Percentiles rank a stretch among this genome's conserved stretches.
Evolutionary conservation across 2,113 vertebrate genomes (phyloP).

Genomic region (Toxotes jaculatrix): DNA sequence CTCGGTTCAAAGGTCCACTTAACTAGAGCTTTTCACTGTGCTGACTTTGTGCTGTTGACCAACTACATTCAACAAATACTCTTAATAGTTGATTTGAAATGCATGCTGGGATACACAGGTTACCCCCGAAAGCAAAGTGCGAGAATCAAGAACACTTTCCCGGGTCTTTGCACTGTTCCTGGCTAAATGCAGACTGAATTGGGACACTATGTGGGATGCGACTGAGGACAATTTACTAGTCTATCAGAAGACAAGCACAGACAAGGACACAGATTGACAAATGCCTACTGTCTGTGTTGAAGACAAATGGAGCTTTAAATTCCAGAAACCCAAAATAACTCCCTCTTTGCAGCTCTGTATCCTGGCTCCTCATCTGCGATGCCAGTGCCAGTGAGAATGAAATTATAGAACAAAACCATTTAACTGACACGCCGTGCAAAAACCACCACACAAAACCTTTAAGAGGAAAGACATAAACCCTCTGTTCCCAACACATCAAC

Average conservation of each 20-base stretch:
- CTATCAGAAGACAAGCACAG: not conserved
- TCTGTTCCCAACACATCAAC: not conserved
- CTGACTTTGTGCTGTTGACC: no score
- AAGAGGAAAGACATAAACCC: not conserved
- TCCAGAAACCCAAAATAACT: not conserved
- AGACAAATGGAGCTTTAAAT: not conserved
- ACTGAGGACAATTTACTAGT: not conserved
- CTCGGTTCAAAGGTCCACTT: no score
- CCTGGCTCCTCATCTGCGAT: conserved; percentile 9
- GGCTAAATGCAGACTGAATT: no score
- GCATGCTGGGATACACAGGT: no score
- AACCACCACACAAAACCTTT: not conserved
- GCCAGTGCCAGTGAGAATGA: not conserved
- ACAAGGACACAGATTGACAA: not conserved
- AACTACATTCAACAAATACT: no score
- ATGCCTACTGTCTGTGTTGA: not conserved
- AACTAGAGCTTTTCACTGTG: no score
- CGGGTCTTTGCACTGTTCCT: no score
- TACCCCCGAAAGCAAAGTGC: no score
- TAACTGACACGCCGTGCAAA: not conserved
- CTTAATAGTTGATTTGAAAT: no score
- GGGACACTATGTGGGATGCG: no score
- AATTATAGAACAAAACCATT: not conserved
- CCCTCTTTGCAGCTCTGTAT: not conserved
- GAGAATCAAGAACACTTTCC: no score